phyloP scores from a whole-genome alignment of 1,140 invertebrate genomes.

The Heliconius hermathena region DNA sequence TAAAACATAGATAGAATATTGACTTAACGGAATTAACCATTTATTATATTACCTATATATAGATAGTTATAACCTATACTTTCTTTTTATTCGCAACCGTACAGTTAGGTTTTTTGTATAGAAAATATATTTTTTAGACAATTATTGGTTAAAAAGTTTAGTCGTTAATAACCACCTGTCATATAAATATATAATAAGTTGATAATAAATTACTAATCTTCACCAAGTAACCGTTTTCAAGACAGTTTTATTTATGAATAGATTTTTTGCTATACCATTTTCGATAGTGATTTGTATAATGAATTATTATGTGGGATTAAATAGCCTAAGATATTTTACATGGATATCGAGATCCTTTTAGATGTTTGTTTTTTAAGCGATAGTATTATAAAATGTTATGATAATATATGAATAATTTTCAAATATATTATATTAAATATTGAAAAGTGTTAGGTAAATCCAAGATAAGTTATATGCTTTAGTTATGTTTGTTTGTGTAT shows the following conservation, averaged over 20 bases:
- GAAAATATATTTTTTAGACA: neutral
- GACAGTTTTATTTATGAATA: neutral
- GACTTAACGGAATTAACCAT: constrained; percentile 7
- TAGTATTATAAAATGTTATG: neutral
- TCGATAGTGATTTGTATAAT: neutral
- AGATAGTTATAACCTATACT: neutral
- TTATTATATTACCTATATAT: neutral
- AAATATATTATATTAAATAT: neutral
- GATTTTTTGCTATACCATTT: neutral
- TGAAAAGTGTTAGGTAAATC: neutral
- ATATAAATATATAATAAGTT: constrained; percentile 12
- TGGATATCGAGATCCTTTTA: neutral
- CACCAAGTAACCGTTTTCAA: constrained; percentile 15
- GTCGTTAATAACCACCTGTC: constrained; percentile 22
- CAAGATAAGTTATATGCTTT: too few species aligned
- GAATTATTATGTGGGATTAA: neutral
- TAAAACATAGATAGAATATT: constrained; percentile 1
- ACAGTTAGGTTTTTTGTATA: neutral
- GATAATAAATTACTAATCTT: constrained; percentile 16
- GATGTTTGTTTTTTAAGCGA: neutral
- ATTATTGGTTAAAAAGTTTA: neutral
- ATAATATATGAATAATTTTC: neutral
- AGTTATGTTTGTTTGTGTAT: too few species aligned
- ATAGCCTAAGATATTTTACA: neutral
- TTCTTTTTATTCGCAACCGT: neutral